Percentiles rank a stretch among this genome's conserved stretches.
Conservation (phyloP, 2,113 vertebrate species). For the Urocynchramus pylzowi region DNA sequence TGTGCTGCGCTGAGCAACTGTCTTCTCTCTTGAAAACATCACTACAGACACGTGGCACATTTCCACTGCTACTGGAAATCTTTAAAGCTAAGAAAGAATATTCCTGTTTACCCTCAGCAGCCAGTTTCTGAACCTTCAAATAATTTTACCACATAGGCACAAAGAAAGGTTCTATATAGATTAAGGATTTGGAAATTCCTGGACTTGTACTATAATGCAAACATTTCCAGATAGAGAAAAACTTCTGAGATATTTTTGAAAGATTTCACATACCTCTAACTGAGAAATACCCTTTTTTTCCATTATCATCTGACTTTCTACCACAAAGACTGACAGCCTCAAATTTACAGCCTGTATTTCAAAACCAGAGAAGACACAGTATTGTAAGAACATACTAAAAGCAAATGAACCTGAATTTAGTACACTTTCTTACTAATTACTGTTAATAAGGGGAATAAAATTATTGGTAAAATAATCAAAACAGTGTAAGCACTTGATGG, state of each 20-base stretch:
- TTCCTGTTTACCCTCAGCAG: not conserved
- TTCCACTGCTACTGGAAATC: not conserved
- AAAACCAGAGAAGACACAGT: not conserved
- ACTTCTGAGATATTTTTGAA: not conserved
- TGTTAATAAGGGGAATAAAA: not conserved
- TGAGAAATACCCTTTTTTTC: not conserved
- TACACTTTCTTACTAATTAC: not conserved
- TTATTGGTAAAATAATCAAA: not conserved
- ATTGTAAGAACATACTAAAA: not conserved
- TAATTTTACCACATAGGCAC: not conserved
- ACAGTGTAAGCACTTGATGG: not conserved
- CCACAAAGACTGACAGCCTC: not conserved
- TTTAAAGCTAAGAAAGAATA: not conserved
- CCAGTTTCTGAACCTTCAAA: not conserved
- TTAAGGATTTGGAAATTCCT: not conserved
- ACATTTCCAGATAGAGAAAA: not conserved
- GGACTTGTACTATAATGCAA: not conserved
- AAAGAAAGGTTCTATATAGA: not conserved
- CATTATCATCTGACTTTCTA: not conserved
- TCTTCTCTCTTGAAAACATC: not conserved
- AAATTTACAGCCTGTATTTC: not conserved
- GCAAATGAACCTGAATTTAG: not conserved
- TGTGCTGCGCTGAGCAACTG: not conserved
- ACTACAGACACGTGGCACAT: not conserved
- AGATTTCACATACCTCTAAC: not conserved